Conservation (phyloP, 2,797 vertebrate species). For the Rhyacichthys aspro region DNA sequence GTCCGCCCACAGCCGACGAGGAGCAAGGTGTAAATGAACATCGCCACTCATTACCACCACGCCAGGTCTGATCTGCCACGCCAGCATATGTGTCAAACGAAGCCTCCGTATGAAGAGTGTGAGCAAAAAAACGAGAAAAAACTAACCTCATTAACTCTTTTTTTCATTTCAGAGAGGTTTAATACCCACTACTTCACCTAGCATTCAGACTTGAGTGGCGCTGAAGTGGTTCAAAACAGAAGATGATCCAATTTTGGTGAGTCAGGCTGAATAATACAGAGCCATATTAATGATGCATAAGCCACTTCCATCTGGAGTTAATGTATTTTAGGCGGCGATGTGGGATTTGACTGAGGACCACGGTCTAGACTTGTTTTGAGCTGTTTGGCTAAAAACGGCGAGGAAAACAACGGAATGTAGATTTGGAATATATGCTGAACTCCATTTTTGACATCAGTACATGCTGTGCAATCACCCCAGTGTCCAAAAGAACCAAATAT, state of each 20-base stretch:
- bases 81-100: slow-evolving; percentile 45
- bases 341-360: background rate
- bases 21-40: slow-evolving; percentile 40
- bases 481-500: no score
- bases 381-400: background rate
- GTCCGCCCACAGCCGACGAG: slow-evolving; percentile 34
- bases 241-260: background rate
- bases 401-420: background rate
- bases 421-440: background rate
- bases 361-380: background rate
- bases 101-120: slow-evolving; percentile 22
- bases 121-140: no score
- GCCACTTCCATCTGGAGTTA: background rate
- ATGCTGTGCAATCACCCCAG: no score
- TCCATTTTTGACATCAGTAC: background rate
- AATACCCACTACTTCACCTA: no score
- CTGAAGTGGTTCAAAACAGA: background rate
- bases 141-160: no score
- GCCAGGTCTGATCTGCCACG: slow-evolving; percentile 10
- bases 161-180: no score
- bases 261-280: background rate
- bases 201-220: background rate
- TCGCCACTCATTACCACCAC: slow-evolving; percentile 29
- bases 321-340: background rate
- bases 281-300: background rate